Evolutionary conservation across 2,113 vertebrate species (phyloP), one percentile per base, ranked within the genome.

Genomic region (Pseudopipra pipra): DNA sequence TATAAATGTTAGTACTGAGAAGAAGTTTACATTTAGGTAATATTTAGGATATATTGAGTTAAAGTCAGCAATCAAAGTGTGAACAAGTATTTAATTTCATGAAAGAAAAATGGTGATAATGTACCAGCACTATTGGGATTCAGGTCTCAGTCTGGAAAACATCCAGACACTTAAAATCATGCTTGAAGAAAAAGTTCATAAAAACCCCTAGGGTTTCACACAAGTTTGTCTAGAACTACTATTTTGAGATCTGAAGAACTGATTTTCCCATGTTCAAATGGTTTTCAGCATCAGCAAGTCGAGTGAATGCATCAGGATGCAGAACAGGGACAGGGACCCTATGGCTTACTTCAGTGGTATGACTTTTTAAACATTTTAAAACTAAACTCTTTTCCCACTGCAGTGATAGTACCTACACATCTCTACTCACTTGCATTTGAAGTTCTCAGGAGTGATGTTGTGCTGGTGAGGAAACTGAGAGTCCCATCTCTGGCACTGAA

Each of bases 381-480:
- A 18, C 22, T 58, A 51, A 74, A 3, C 39, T 59, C 13, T 30
- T 43, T 65, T 31, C 7, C 61, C 30, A 31, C 47, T 41, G 70
- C 27, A 67, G 8, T 28, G 52, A 49, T 8, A 85, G 23, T 1
- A 19, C 20, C 43, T 74, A 28, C 28, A 14, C 3, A 13, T 33
- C 37, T 80, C 52, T 85, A 99, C 99, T 99, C 96, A 99, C 99
- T 99, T 99, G 99, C 99, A 99, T 85, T 98, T 98, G 97, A 99
- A 99, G 95, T 99, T 99, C 93, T 99, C 97, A 12, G 99, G 98
- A 59, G 98, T 98, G 96, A 99, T 98, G 44, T 99, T 98, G 95
- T 99, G 99, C 75, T 98, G 98, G 91, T 99, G 99, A 91, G 99
- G 99, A 96, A 98, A 98, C 95, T 99, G 99, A 4, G 98, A 98